Evolutionary conservation across 2,888 invertebrate species (phyloP).

Genomic region (Scelioninae gen. 1): DNA sequence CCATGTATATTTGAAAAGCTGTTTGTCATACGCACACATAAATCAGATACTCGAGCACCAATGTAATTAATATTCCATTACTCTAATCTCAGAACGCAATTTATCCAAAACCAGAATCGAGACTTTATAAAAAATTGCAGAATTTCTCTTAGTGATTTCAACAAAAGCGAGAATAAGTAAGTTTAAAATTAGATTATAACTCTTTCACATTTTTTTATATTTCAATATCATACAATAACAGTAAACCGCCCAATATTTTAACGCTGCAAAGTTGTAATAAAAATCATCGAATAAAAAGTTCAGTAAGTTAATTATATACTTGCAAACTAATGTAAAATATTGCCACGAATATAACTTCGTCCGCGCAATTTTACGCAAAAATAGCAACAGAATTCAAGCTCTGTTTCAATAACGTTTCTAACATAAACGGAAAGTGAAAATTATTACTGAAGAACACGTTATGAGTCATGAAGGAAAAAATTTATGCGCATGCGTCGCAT

Average conservation of each 20-base stretch:
- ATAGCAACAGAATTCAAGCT: slow-evolving; percentile 25
- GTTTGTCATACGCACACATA: slow-evolving; percentile 50
- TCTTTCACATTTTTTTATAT: neutral
- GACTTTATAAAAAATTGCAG: slow-evolving; percentile 17
- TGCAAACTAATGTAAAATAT: slow-evolving; percentile 42
- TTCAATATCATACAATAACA: neutral
- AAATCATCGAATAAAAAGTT: slow-evolving; percentile 29
- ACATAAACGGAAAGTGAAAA: slow-evolving; percentile 51
- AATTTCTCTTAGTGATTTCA: slow-evolving; percentile 16
- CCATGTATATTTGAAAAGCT: slow-evolving; percentile 32
- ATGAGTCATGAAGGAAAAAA: neutral
- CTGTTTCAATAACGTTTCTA: slow-evolving; percentile 14
- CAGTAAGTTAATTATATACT: slow-evolving; percentile 32
- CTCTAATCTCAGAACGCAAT: slow-evolving; percentile 52
- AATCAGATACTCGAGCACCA: slow-evolving; percentile 42
- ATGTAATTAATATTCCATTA: slow-evolving; percentile 62
- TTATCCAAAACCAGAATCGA: slow-evolving; percentile 32
- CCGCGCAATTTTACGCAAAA: slow-evolving; percentile 21
- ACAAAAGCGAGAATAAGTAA: slow-evolving; percentile 7
- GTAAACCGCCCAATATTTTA: slow-evolving; percentile 11
- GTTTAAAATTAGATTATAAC: no score
- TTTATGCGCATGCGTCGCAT: slow-evolving; percentile 28
- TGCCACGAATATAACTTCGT: slow-evolving; percentile 18
- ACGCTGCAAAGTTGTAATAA: slow-evolving; percentile 3
- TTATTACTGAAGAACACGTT: slow-evolving; percentile 29